Percentiles rank a stretch among this genome's conserved stretches.
These are phyloP conservation scores for Regulus satrapa DNA, from an alignment of 2,113 vertebrate species.

Conservation along the genomic window DNA sequence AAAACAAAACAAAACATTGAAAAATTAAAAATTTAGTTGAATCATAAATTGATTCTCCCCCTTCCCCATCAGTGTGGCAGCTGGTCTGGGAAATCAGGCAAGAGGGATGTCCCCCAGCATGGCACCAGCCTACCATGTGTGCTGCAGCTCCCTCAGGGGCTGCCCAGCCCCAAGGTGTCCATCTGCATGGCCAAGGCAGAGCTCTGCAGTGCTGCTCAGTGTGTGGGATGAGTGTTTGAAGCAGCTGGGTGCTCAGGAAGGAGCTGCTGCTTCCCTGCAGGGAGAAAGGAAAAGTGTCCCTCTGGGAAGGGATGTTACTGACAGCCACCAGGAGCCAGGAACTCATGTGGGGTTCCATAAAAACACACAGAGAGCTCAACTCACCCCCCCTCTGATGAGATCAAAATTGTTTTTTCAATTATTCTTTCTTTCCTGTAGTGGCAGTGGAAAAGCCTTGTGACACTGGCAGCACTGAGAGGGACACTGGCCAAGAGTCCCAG, in stretches of 20 bases:
- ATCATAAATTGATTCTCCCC: not conserved
- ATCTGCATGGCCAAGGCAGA: not conserved
- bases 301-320: not conserved
- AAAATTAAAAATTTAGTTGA: not conserved
- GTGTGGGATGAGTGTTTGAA: accelerated
- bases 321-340: not conserved
- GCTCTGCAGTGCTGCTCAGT: not conserved
- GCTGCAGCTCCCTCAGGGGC: not conserved
- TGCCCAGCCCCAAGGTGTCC: not conserved
- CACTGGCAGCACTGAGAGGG: accelerated
- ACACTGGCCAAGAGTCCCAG: not conserved
- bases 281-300: not conserved
- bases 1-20: not conserved
- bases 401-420: not conserved
- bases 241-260: not conserved
- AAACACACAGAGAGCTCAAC: not conserved
- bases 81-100: not conserved
- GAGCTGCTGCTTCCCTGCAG: not conserved
- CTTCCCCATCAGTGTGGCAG: not conserved
- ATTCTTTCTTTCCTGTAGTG: not conserved
- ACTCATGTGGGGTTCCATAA: not conserved
- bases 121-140: accelerated
- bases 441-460: not conserved
- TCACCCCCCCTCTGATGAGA: not conserved
- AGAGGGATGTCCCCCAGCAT: accelerated